Conservation (phyloP, 1,140 invertebrate species). For the Limonius californicus region DNA sequence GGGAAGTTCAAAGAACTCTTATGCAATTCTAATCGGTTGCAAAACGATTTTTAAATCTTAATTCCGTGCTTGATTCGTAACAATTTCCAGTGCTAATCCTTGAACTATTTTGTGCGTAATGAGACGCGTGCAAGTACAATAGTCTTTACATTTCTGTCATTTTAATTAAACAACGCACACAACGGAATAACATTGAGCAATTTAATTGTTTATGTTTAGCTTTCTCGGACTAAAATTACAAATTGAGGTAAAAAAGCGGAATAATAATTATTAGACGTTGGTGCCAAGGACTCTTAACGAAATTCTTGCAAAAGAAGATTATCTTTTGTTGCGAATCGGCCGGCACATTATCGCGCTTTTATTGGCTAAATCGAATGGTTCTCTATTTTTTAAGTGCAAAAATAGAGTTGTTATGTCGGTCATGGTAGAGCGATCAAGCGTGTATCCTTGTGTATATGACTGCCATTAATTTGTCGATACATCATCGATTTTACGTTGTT, state of each 20-base stretch:
- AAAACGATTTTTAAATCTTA: too few species aligned
- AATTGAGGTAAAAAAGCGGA: background rate
- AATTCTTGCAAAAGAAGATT: background rate
- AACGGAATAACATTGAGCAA: background rate
- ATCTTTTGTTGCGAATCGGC: background rate
- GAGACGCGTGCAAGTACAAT: background rate
- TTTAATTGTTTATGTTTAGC: background rate
- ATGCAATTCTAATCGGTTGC: too few species aligned
- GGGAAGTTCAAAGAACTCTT: too few species aligned
- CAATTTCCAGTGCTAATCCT: too few species aligned
- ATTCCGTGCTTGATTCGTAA: too few species aligned
- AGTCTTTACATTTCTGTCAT: background rate
- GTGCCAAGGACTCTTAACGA: background rate
- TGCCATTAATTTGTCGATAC: background rate
- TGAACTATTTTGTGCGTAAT: too few species aligned
- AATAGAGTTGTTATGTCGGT: constrained; percentile 4
- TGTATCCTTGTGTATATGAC: background rate
- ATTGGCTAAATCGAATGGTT: too few species aligned
- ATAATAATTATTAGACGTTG: background rate
- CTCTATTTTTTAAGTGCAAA: too few species aligned
- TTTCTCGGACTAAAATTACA: background rate
- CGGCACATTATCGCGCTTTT: too few species aligned
- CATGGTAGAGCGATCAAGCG: background rate
- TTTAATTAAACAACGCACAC: background rate
- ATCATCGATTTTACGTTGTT: background rate